phyloP scores from a whole-genome alignment of 2,888 invertebrate genomes.

The Drosophila mimica region DNA sequence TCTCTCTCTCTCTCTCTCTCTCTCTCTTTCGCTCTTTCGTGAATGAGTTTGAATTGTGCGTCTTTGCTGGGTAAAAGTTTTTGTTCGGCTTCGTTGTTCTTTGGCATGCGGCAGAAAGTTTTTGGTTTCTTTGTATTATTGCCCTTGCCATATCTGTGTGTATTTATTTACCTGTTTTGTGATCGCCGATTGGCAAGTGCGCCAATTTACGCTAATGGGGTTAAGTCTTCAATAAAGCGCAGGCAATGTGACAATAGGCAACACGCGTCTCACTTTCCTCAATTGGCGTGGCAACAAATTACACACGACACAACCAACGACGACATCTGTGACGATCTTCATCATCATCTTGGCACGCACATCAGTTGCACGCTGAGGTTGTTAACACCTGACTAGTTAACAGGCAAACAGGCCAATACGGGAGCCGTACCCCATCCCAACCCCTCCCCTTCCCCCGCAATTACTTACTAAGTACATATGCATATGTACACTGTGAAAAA shows the following conservation, averaged over 20 bases:
- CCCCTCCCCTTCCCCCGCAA: background rate
- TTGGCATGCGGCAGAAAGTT: conserved; percentile 76
- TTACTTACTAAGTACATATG: background rate
- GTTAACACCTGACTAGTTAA: conserved; percentile 58
- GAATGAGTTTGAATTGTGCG: conserved; percentile 72
- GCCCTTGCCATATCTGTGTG: conserved; percentile 25
- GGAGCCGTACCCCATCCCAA: conserved; percentile 14
- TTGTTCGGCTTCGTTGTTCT: conserved; percentile 51
- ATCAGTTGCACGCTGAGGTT: conserved; percentile 57
- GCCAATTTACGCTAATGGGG: conserved; percentile 81
- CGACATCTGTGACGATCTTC: conserved; percentile 11
- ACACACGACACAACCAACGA: conserved; percentile 18
- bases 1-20: conserved; percentile 1
- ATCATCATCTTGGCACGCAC: conserved; percentile 48
- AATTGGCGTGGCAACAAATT: conserved; percentile 63
- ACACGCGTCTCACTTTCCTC: conserved; percentile 63
- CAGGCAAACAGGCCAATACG: conserved; percentile 28
- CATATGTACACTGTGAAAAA: background rate
- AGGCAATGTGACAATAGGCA: conserved; percentile 63
- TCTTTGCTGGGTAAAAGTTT: conserved; percentile 74
- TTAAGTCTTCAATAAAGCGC: conserved; percentile 77
- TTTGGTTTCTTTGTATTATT: conserved; percentile 58
- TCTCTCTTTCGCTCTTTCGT: conserved; percentile 41
- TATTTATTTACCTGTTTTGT: conserved; percentile 64
- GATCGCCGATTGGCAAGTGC: conserved; percentile 80